These are phyloP conservation scores for Poecilia velifera DNA, from an alignment of 2,797 vertebrate genomes.

Conservation along the genomic window DNA sequence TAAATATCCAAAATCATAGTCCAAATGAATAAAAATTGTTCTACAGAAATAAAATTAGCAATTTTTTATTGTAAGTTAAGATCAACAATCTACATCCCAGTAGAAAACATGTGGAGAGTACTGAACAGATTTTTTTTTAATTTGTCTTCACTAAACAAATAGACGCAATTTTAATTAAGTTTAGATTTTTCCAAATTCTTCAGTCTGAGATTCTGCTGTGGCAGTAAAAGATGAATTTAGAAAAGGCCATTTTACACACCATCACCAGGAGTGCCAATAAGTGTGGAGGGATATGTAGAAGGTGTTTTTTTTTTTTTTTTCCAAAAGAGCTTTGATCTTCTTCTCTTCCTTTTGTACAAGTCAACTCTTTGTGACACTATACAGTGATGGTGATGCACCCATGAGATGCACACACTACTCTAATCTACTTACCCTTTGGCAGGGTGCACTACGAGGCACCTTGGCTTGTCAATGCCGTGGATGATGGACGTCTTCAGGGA, in stretches of 20 bases:
- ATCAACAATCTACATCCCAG: neutral
- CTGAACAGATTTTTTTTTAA: neutral
- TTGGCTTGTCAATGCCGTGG: slow-evolving; percentile 97
- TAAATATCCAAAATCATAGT: neutral
- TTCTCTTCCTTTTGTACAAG: slow-evolving; percentile 18
- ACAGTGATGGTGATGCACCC: slow-evolving; percentile 42
- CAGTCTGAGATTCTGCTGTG: neutral
- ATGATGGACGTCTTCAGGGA: slow-evolving; percentile 98
- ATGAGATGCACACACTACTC: slow-evolving; percentile 47
- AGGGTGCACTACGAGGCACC: slow-evolving; percentile 94
- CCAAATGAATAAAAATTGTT: neutral
- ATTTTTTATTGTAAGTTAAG: neutral
- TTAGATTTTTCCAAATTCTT: neutral
- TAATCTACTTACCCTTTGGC: slow-evolving; percentile 92
- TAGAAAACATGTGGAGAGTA: neutral
- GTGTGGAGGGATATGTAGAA: neutral
- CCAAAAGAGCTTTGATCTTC: slow-evolving; percentile 15
- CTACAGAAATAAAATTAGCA: neutral
- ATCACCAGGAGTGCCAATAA: neutral
- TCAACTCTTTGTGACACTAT: slow-evolving; percentile 22
- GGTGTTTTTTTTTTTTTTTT: slow-evolving; percentile 6
- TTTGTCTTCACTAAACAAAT: neutral
- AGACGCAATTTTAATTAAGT: neutral
- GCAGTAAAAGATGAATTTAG: neutral
- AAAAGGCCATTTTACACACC: neutral